Percentiles rank a stretch among this genome's conserved stretches.
Conservation (phyloP, 2,113 vertebrate species). For the Urocitellus parryii region DNA sequence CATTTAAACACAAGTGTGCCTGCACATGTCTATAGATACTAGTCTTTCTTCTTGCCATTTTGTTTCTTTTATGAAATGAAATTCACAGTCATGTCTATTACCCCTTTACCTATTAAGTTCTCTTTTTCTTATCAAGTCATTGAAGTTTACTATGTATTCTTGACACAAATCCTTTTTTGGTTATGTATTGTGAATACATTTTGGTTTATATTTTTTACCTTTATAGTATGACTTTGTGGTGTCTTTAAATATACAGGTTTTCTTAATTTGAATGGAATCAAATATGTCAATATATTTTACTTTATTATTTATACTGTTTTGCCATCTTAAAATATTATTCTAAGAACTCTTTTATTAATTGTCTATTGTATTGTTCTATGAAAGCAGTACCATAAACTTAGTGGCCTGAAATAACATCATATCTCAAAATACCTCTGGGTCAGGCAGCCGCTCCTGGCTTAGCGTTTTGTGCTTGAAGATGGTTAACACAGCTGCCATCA, state of each 20-base stretch:
- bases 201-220: slow-evolving; percentile 22
- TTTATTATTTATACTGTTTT: neutral
- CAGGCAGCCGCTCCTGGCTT: neutral
- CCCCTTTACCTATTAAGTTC: neutral
- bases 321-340: neutral
- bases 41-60: neutral
- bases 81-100: neutral
- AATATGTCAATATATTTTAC: neutral
- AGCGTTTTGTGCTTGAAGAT: too few species aligned
- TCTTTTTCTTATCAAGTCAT: neutral
- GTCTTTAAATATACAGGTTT: neutral
- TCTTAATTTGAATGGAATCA: neutral
- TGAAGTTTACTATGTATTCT: neutral
- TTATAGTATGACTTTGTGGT: neutral
- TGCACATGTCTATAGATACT: neutral
- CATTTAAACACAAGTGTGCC: neutral
- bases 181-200: neutral
- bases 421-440: neutral
- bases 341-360: neutral
- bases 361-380: neutral
- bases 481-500: neutral
- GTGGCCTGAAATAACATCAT: neutral
- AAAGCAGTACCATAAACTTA: neutral
- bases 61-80: neutral
- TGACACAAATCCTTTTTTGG: neutral